A percentile compares a stretch with the other conserved stretches of the same genome.
phyloP scores from a whole-genome alignment of 2,888 invertebrate species.

The Erebia ligea region DNA sequence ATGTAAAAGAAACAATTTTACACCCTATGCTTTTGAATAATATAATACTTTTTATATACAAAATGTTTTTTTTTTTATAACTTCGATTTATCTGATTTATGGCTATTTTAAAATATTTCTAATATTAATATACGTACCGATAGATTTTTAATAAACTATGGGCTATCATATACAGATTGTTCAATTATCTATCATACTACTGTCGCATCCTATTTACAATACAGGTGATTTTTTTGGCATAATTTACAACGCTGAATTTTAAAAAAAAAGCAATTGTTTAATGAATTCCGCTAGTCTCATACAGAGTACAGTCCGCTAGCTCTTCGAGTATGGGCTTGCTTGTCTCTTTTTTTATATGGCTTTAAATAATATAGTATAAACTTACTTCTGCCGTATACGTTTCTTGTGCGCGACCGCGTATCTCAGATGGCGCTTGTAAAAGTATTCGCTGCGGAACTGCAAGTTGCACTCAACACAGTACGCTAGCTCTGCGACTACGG shows the following conservation, averaged over 20 bases:
- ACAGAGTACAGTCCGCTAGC: constrained; percentile 64
- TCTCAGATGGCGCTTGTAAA: constrained; percentile 58
- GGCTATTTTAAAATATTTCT: no score
- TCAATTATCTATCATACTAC: no score
- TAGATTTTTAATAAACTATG: not conserved
- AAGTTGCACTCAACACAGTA: constrained; percentile 70
- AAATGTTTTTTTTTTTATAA: no score
- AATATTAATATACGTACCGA: not conserved
- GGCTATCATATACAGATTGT: not conserved
- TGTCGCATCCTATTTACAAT: no score
- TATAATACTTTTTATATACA: no score
- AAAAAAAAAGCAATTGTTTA: not conserved
- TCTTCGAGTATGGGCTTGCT: constrained; percentile 47
- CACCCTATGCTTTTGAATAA: no score
- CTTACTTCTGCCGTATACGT: constrained; percentile 49
- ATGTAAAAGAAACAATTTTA: no score
- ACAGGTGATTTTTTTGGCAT: no score
- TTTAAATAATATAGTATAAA: no score
- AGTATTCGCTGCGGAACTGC: constrained; percentile 53
- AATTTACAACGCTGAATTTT: not conserved
- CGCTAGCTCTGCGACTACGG: constrained; percentile 47
- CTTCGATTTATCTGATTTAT: no score
- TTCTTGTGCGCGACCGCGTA: constrained; percentile 55
- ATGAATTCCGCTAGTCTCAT: constrained; percentile 57
- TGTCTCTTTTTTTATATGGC: no score